These are phyloP conservation scores for Pteropus rufus DNA, from an alignment of 2,797 vertebrate species.

Conservation along the genomic window DNA sequence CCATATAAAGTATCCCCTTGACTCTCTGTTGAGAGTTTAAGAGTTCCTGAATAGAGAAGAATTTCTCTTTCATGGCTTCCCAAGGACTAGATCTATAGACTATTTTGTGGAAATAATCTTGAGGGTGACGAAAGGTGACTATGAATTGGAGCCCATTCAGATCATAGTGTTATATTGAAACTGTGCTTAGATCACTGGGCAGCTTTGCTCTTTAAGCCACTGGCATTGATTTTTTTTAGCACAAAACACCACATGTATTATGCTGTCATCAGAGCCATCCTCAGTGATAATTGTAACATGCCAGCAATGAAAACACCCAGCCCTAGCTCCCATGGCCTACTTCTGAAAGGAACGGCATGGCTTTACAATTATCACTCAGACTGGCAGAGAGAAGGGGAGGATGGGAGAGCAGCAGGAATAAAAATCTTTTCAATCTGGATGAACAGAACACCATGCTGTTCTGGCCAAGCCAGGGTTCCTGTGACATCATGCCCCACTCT, in stretches of 20 bases:
- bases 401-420: conserved; percentile 54
- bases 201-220: background rate
- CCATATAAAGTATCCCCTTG: background rate
- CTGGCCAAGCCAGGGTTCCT: conserved; percentile 53
- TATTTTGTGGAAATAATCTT: background rate
- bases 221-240: conserved; percentile 53
- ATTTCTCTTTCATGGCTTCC: background rate
- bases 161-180: conserved; percentile 13
- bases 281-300: conserved; percentile 67
- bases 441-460: conserved; percentile 64
- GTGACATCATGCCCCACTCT: conserved; percentile 68
- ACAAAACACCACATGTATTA: conserved; percentile 65
- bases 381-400: conserved; percentile 47
- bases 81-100: background rate
- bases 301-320: conserved; percentile 49
- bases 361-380: conserved; percentile 61
- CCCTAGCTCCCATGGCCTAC: conserved; percentile 14
- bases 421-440: conserved; percentile 64
- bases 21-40: background rate
- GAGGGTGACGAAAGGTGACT: background rate
- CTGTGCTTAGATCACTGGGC: conserved; percentile 4
- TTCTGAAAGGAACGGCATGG: conserved; percentile 62
- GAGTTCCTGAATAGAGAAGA: background rate
- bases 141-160: background rate
- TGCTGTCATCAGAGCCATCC: conserved; percentile 57